Percentiles rank a stretch among this genome's conserved stretches.
phyloP scores from a whole-genome alignment of 2,797 vertebrate species.

The Amblyraja radiata region DNA sequence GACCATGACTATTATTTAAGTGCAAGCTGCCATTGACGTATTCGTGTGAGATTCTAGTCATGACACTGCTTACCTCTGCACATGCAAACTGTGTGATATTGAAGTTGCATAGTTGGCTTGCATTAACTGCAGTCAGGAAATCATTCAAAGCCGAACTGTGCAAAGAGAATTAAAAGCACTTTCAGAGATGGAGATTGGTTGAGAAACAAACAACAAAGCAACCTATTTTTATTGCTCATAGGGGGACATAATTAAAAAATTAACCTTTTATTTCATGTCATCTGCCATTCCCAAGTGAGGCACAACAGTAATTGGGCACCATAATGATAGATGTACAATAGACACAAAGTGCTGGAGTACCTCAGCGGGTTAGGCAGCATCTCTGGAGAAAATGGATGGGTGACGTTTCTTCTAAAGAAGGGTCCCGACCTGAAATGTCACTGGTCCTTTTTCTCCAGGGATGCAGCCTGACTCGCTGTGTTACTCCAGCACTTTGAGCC shows the following conservation, averaged over 20 bases:
- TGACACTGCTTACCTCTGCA: background rate
- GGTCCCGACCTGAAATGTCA: no score
- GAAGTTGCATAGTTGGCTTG: background rate
- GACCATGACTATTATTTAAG: background rate
- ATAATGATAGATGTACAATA: no score
- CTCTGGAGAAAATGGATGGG: no score
- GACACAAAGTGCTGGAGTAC: no score
- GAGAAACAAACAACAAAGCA: background rate
- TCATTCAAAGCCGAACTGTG: background rate
- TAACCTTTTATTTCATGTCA: background rate
- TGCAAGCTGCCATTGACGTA: background rate
- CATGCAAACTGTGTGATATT: background rate
- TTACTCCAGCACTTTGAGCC: no score
- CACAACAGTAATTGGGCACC: no score
- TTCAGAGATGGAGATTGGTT: no score
- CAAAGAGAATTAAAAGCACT: background rate
- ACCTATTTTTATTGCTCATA: background rate
- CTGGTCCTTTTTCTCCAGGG: no score
- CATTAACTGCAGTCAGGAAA: background rate
- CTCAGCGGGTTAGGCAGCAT: no score
- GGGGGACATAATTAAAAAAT: background rate
- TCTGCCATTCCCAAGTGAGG: background rate
- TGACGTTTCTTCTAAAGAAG: no score
- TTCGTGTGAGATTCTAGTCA: background rate
- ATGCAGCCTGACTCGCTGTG: no score